Percentiles rank a stretch among this genome's conserved stretches.
Conservation (phyloP, 1,140 invertebrate genomes). For the Argopecten irradians region DNA sequence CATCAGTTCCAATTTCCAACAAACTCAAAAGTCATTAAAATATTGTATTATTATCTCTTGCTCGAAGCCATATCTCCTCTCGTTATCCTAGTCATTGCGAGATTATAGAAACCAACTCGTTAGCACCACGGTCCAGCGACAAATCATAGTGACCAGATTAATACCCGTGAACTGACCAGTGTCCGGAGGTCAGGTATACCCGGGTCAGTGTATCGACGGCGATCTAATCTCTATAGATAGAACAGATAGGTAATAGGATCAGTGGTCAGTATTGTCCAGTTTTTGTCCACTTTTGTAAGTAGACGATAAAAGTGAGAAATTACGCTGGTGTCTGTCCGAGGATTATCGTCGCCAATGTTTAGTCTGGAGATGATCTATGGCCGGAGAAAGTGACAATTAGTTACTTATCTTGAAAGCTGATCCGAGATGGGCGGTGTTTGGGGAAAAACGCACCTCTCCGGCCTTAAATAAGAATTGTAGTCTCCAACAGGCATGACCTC, state of each 20-base stretch:
- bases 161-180: background rate
- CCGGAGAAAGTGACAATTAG: background rate
- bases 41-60: background rate
- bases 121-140: background rate
- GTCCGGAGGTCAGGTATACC: background rate
- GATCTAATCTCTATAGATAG: conserved; percentile 2
- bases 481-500: background rate
- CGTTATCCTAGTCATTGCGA: background rate
- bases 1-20: background rate
- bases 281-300: background rate
- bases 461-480: background rate
- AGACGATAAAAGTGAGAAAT: conserved; percentile 5
- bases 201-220: background rate
- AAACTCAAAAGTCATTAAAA: background rate
- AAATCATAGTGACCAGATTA: background rate
- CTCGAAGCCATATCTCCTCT: background rate
- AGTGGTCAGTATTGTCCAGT: background rate
- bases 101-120: background rate
- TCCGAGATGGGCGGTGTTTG: background rate
- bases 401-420: conserved; percentile 1
- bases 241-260: background rate
- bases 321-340: background rate
- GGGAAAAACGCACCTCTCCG: background rate
- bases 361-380: background rate
- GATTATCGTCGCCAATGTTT: conserved; percentile 21